Base-by-base conservation (phyloP, 2,888 invertebrate species). In the Stictocephala bisonia region DNA sequence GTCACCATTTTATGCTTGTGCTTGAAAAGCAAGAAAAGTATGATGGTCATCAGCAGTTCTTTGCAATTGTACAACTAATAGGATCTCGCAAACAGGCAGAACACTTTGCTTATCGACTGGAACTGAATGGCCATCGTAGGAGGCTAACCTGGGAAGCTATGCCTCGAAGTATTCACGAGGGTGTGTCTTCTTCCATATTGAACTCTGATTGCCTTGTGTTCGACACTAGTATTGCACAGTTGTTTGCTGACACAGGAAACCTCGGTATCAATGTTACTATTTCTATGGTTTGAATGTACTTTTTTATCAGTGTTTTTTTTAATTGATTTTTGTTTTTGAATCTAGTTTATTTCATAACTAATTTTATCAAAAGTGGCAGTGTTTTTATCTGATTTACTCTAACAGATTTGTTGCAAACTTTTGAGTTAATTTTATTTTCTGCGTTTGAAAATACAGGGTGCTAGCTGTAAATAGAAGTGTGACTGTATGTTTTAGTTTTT, bases 231-330 rank as follows among this genome's bases (percentile, higher is more conserved):
- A 96, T 97, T 83, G 99, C 99, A 77, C 96, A 98, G 86, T 88
- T 98, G 75, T 99, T 99, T 87, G 97, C 99, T 70, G 99, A 99
- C 84, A 99, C 97, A 85, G 99, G 99, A 58, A 99, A 99, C 86
- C 89, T 99, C 79, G 99, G 98, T 81, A 99, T 99, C 82, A 99
- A 99, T 87, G 99, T 99, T 82, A 99, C 99, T 84, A 99, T 99
- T 85, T 95, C 95, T 79, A 92, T 93, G 88, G 88, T 79, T 74
- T 78, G 74, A 77, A 31, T 56, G 29, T 27, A 26, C 20, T 53
- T 15, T 56, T 29, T 56, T n/a, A 24, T 53, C 53, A 6, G 27
- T 18, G 27, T 56, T n/a, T 18, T 24, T 18, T 56, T 31, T 31
- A 56, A 31, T 22, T 53, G 13, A 13, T 48, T 31, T 31, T 31